Evolutionary conservation across 2,797 vertebrate genomes (phyloP), one percentile per base, ranked within the genome.

Genomic region (Poeciliopsis turneri): DNA sequence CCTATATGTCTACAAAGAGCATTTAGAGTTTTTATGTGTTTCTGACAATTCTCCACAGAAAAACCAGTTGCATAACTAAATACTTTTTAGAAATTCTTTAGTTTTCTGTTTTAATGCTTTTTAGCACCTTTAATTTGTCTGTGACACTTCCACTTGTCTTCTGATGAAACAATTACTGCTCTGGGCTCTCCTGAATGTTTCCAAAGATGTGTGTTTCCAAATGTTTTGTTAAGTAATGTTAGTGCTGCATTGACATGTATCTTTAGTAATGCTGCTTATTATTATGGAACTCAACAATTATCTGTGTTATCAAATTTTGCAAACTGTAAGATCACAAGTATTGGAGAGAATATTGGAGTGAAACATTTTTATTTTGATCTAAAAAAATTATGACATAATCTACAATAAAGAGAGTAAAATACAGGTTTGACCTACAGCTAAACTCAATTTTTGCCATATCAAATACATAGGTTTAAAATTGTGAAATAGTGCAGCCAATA

Each of bases 1-100:
- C 6, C 82, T 70, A n/a, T 39, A 80, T 78, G 84, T 36, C 25
- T 77, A 57, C 0, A 45, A 78, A 46, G 41, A 71, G 0, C 68
- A 82, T 39, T 78, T 85, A 76, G 78, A 57, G 77, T 75, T 79
- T 86, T 78, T 25, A 18, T 78, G 75, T 88, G 82, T 91, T 91
- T 94, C 76, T 86, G 84, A 75, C 89, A 87, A 88, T 78, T 86
- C 76, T 64, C 41, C 74, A 77, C 86, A 92, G 84, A 23, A 59
- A 81, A 90, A 91, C 77, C 87, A 90, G 82, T 88, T 46, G n/a
- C 15, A 77, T 25, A 59, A 75, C 53, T 80, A 72, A 92, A 84
- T 75, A 84, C 76, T 87, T 92, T 41, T 41, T 41, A 41, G 1
- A 41, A 9, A 41, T 5, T 87, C 80, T 88, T 79, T 78, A 79